These are phyloP conservation scores for Anhinga rufa DNA, from an alignment of 2,113 vertebrate genomes.

Conservation along the genomic window DNA sequence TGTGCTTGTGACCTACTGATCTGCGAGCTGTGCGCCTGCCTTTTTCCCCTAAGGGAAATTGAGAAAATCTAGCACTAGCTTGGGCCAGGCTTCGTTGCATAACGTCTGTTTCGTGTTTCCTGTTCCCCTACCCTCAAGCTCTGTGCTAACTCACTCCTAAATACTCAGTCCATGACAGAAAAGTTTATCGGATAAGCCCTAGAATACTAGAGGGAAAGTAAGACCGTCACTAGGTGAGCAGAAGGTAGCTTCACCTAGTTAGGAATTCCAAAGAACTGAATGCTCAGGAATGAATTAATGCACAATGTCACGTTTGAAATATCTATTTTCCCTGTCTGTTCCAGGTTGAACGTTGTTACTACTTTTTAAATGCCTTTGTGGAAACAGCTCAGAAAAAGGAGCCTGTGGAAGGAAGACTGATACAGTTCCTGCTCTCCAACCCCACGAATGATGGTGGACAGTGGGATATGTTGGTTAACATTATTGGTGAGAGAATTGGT, in stretches of 20 bases:
- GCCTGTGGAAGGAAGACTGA: constrained; percentile 88
- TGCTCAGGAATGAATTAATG: background rate
- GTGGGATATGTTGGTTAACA: constrained; percentile 98
- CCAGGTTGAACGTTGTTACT: constrained; percentile 94
- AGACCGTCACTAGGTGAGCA: background rate
- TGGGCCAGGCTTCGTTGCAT: background rate
- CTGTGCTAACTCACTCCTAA: background rate
- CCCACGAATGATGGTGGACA: constrained; percentile 95
- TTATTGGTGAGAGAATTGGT: constrained; percentile 80
- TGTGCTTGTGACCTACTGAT: background rate
- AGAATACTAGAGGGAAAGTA: background rate
- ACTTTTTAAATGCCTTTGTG: constrained; percentile 89
- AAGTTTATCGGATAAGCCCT: background rate
- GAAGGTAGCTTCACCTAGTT: background rate
- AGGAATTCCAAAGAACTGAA: background rate
- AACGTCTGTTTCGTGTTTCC: background rate
- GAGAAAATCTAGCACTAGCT: background rate
- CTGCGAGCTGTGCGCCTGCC: background rate
- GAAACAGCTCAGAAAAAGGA: constrained; percentile 91
- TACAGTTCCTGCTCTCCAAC: constrained; percentile 91
- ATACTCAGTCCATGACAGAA: background rate
- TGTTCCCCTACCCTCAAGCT: background rate
- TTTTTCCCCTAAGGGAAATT: background rate
- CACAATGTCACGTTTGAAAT: background rate
- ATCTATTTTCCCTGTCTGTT: background rate